Conservation (phyloP, 2,888 invertebrate genomes). For the Pedicia rivosa region DNA sequence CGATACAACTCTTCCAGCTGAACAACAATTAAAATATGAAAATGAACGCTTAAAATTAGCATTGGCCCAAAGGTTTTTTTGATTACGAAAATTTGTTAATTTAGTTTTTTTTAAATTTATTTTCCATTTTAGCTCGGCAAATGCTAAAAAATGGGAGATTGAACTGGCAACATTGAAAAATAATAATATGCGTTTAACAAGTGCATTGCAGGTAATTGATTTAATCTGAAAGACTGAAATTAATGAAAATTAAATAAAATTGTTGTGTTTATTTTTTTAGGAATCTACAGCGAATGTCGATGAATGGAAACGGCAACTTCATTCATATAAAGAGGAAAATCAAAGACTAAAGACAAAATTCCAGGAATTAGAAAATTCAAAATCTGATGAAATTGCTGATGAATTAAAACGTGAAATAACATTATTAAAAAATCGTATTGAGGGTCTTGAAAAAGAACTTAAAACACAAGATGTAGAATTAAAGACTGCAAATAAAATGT, state of each 20-base stretch:
- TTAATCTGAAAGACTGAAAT: not conserved
- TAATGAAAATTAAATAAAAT: not conserved
- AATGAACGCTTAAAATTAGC: constrained; percentile 93
- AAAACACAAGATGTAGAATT: constrained; percentile 73
- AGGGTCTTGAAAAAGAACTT: constrained; percentile 65
- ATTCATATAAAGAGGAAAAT: constrained; percentile 83
- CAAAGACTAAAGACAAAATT: constrained; percentile 63
- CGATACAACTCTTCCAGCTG: constrained; percentile 27
- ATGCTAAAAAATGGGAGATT: constrained; percentile 98
- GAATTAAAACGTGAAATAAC: constrained; percentile 61
- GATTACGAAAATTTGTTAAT: constrained; percentile 1
- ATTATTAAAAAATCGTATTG: constrained; percentile 60
- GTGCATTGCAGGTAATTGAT: constrained; percentile 57
- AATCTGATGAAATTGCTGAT: constrained; percentile 46
- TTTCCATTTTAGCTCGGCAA: constrained; percentile 61
- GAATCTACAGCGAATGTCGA: constrained; percentile 93
- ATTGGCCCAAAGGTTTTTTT: constrained; percentile 72
- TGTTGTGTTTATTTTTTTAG: constrained; percentile 13
- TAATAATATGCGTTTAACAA: constrained; percentile 87
- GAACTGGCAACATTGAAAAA: constrained; percentile 91
- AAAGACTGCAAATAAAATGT: constrained; percentile 34
- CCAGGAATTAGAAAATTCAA: constrained; percentile 51
- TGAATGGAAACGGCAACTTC: constrained; percentile 95
- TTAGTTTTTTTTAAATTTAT: not conserved
- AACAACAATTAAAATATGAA: constrained; percentile 90